These are phyloP conservation scores for Xestia rhomboidea DNA, from an alignment of 2,888 invertebrate genomes.

Conservation along the genomic window DNA sequence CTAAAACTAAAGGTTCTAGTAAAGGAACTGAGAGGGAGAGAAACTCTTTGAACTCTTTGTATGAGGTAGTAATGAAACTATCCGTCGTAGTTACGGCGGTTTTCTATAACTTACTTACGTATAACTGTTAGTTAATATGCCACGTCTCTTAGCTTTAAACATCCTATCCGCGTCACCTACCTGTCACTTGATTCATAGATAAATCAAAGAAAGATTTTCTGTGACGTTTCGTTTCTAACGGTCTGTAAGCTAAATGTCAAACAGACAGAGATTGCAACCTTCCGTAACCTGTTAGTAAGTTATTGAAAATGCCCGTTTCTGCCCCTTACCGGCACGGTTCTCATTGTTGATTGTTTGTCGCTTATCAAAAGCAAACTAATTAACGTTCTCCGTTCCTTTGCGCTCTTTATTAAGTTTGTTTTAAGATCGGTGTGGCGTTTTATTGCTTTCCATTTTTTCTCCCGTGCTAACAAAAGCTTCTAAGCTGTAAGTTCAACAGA, in stretches of 20 bases:
- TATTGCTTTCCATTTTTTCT: background rate
- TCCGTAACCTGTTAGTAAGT: no score
- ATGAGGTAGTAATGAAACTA: background rate
- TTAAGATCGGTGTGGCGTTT: background rate
- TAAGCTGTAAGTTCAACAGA: background rate
- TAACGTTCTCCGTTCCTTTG: background rate
- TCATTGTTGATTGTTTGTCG: constrained; percentile 6
- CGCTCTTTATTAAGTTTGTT: constrained; percentile 7
- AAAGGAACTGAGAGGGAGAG: background rate
- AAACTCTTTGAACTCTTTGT: background rate
- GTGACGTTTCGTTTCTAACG: no score
- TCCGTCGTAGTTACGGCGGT: background rate
- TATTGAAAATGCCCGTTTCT: background rate
- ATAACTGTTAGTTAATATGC: no score
- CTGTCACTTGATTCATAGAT: no score
- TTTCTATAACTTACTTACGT: no score
- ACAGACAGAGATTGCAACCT: no score
- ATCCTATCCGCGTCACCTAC: no score
- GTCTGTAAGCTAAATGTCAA: no score
- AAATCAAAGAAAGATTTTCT: no score
- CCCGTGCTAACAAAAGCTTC: background rate
- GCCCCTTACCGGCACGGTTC: background rate
- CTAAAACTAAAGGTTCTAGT: background rate
- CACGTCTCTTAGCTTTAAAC: no score
- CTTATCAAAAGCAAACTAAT: constrained; percentile 26